Evolutionary conservation across 2,113 vertebrate species (phyloP).

Genomic region (Dendropsophus ebraccatus): DNA sequence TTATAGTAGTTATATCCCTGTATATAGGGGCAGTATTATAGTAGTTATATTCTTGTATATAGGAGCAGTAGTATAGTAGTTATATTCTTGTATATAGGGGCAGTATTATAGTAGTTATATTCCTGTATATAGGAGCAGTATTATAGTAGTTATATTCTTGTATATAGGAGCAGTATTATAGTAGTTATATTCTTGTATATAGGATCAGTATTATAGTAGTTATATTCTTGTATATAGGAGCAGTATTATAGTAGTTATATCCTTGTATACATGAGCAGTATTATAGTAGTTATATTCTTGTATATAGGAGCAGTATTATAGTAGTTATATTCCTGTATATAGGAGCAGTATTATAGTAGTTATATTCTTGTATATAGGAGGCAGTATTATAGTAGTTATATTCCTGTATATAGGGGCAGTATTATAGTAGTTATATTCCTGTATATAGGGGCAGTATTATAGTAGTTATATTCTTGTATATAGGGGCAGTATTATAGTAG

Average conservation of each 20-base stretch:
- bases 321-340: constrained; percentile 10
- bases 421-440: no score
- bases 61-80: constrained; percentile 6
- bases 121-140: neutral
- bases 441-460: no score
- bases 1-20: no score
- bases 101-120: constrained; percentile 13
- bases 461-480: no score
- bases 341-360: no score
- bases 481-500: no score
- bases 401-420: no score
- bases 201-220: neutral
- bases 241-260: constrained; percentile 19
- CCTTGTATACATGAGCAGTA: neutral
- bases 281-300: neutral
- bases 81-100: neutral
- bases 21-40: no score
- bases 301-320: neutral
- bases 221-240: constrained; percentile 6
- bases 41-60: constrained; percentile 3
- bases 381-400: no score
- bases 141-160: constrained; percentile 12
- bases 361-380: no score
- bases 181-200: constrained; percentile 10
- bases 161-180: constrained; percentile 6